A percentile compares a stretch with the other conserved stretches of the same genome.
Evolutionary conservation across 1,140 invertebrate genomes (phyloP).

Genomic region (Epicauta chinensis): DNA sequence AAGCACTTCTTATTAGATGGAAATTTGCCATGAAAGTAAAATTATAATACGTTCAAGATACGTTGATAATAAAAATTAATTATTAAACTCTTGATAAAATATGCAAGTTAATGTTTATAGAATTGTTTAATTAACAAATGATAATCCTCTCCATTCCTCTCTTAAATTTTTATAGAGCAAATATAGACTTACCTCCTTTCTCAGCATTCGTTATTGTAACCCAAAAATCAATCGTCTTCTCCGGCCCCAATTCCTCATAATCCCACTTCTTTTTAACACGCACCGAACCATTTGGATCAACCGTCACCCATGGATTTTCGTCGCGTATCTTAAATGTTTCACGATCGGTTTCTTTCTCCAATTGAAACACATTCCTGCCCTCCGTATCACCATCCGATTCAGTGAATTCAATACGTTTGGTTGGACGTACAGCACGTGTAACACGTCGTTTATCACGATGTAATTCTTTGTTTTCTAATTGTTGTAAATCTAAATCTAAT

Average conservation of each 20-base stretch:
- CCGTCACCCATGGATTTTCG: slow-evolving; percentile 89
- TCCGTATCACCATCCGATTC: slow-evolving; percentile 85
- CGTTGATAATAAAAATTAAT: too few relatives aligned
- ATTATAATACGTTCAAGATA: too few relatives aligned
- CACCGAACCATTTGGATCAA: slow-evolving; percentile 84
- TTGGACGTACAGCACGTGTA: slow-evolving; percentile 80
- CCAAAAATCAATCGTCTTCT: slow-evolving; percentile 95
- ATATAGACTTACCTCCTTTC: slow-evolving; percentile 64
- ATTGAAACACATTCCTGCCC: slow-evolving; percentile 78
- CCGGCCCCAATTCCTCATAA: slow-evolving; percentile 90
- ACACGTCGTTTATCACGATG: slow-evolving; percentile 74
- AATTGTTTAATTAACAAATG: too few relatives aligned
- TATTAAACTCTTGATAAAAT: too few relatives aligned
- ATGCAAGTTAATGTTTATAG: too few relatives aligned
- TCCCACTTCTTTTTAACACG: slow-evolving; percentile 95
- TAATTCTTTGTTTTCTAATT: slow-evolving; percentile 40
- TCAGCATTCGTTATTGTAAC: slow-evolving; percentile 87
- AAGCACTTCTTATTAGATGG: too few relatives aligned
- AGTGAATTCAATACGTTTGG: slow-evolving; percentile 86
- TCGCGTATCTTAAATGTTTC: slow-evolving; percentile 91
- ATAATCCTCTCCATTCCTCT: too few relatives aligned
- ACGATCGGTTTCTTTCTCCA: slow-evolving; percentile 86
- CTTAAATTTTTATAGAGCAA: too few relatives aligned
- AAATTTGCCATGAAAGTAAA: too few relatives aligned
- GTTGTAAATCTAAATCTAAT: slow-evolving; percentile 48